Conservation (phyloP, 2,113 vertebrate genomes). For the crab-eating macaque (Macaca fascicularis) region T2T-MFA8v1.1 NC_088377.1:143905501-143906000, state of each 20-base stretch:
- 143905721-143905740: not conserved
- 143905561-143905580: not conserved
- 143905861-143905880: constrained; percentile 35
- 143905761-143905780: constrained; percentile 19
- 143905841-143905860: not conserved
- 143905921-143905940: constrained; percentile 44
- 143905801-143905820: not conserved
- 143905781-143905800: not conserved
- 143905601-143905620: not conserved
- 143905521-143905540: not conserved
- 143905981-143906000: constrained; percentile 99
- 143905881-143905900: constrained; percentile 53
- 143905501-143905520: not conserved
- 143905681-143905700: constrained; percentile 23
- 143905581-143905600: not conserved
- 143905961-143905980: constrained; percentile 71
- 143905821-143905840: constrained; percentile 23
- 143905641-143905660: constrained; percentile 45
- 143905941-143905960: constrained; percentile 56
- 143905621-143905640: not conserved
- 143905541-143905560: not conserved
- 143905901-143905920: constrained; percentile 55
- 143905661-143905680: not conserved
- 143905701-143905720: not conserved
- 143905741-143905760: constrained; percentile 12